Conservation (phyloP, 1,140 invertebrate species). For the Habropoda laboriosa region DNA sequence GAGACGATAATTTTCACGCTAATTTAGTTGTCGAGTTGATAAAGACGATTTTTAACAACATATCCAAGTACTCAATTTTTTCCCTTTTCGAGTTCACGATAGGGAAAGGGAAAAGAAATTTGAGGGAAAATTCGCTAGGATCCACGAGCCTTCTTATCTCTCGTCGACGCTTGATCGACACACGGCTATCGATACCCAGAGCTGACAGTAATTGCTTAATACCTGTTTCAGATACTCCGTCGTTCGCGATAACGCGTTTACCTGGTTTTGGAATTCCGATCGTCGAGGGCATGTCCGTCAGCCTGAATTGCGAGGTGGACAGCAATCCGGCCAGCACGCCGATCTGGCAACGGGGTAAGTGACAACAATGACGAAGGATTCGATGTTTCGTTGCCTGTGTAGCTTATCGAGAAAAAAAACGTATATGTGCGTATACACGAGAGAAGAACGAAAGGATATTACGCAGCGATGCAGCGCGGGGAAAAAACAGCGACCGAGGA, state of each 20-base stretch:
- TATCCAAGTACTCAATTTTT: too few species aligned
- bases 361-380: constrained; percentile 36
- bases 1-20: too few species aligned
- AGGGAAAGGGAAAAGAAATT: too few species aligned
- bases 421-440: background rate
- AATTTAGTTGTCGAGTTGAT: too few species aligned
- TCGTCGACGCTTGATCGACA: constrained; percentile 14
- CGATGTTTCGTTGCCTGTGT: constrained; percentile 7
- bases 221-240: constrained; percentile 90
- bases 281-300: constrained; percentile 91
- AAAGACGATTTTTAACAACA: too few species aligned
- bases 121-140: background rate
- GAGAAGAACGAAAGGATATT: background rate
- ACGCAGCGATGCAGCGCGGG: background rate
- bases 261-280: constrained; percentile 94
- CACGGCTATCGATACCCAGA: constrained; percentile 20
- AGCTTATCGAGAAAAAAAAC: background rate
- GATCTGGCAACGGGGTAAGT: constrained; percentile 87
- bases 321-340: constrained; percentile 94
- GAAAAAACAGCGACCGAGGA: too few species aligned
- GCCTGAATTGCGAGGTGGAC: constrained; percentile 94
- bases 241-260: constrained; percentile 93
- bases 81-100: too few species aligned
- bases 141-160: background rate
- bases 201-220: constrained; percentile 67